A percentile compares a stretch with the other conserved stretches of the same genome.
Conservation (phyloP, 1,140 invertebrate species). For the Eurosta solidaginis region DNA sequence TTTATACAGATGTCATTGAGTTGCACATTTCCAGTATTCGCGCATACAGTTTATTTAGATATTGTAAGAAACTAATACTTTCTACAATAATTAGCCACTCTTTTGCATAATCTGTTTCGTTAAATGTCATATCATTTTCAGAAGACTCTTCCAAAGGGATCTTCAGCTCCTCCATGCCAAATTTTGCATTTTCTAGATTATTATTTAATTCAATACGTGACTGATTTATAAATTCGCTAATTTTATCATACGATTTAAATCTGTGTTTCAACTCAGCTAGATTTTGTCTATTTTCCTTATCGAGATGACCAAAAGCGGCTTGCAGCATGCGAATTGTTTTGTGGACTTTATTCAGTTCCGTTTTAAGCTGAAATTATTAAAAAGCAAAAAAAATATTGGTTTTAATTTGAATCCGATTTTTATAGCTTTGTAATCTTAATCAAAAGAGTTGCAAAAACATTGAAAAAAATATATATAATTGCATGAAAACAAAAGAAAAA, state of each 20-base stretch:
- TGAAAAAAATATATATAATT: too few species aligned
- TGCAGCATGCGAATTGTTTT: neutral
- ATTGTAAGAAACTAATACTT: neutral
- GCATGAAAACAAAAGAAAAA: too few species aligned
- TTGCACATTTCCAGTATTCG: neutral
- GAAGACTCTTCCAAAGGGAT: neutral
- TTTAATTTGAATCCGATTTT: too few species aligned
- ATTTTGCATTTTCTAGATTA: neutral
- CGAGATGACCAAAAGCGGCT: neutral
- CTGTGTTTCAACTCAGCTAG: neutral
- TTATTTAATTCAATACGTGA: neutral
- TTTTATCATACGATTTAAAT: neutral
- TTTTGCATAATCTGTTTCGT: neutral
- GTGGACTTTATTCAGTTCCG: neutral
- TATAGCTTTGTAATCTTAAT: too few species aligned
- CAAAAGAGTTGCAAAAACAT: too few species aligned
- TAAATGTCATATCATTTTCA: neutral
- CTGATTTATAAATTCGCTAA: neutral
- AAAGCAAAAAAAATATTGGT: neutral
- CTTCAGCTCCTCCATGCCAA: neutral
- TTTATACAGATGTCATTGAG: neutral
- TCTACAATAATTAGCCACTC: neutral
- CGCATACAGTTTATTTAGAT: neutral
- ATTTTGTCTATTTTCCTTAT: neutral
- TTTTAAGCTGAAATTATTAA: neutral